Base-by-base conservation (phyloP, 2,888 invertebrate genomes). In the Coenonympha glycerion region DNA sequence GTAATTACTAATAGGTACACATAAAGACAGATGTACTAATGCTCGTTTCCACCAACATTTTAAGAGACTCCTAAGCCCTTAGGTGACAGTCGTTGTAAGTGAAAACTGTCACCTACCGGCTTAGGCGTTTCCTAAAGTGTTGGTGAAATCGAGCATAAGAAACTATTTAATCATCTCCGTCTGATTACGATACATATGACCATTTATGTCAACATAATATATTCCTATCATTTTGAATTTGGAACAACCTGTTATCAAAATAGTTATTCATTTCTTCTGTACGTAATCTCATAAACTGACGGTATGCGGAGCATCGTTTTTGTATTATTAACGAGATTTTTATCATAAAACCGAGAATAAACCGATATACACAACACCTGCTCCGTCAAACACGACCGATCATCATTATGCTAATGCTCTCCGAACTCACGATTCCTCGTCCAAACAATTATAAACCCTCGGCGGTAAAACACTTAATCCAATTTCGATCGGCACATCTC, bases 351-450 rank as follows among this genome's bases (percentile, higher is more conserved):
- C 79, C 66, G 79, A 82, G 81, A 83, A 84, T 82, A 78, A 81
- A 79, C 81, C 76, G 79, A 84, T 81, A 81, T 69, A 75, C 71
- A 73, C 76, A 68, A 82, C 86, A 87, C 86, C 86, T 87, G 86
- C 83, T 83, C 74, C 76, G 79, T 82, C 82, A 80, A 81, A 83
- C 76, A 72, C 76, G 73, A 71, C 76, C 73, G 73, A 73, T 77
- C 73, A 79, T 81, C 79, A 82, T 85, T 83, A 85, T 82, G 84
- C 72, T 85, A 85, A 85, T 86, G 74, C 71, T 70, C 62, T 70
- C 76, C 77, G 76, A 81, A 77, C 68, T 75, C 68, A 64, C 65
- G 57, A 60, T 55, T 52, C 34, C 36, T 49, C 46, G 49, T 53
- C 46, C 66, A 65, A 66, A 53, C 65, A 60, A 73, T 78, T 76